These are phyloP conservation scores for Eupithecia dodoneata DNA, from an alignment of 2,888 invertebrate species.

Conservation along the genomic window DNA sequence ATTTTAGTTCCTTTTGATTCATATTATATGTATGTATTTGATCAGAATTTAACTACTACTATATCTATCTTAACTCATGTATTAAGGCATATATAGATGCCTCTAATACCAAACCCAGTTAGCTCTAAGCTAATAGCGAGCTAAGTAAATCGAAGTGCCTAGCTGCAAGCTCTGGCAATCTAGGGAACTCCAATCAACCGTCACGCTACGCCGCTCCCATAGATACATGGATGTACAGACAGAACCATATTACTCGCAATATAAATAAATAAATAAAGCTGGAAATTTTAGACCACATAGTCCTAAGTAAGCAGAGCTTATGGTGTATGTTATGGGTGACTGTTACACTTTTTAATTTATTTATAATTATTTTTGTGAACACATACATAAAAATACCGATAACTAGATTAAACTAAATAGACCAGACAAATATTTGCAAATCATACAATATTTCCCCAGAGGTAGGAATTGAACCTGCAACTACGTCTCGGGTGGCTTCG, in stretches of 20 bases:
- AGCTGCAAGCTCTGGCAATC: slow-evolving; percentile 19
- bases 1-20: background rate
- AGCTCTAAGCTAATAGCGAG: slow-evolving; percentile 45
- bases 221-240: slow-evolving; percentile 15
- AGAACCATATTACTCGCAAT: background rate
- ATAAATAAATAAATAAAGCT: background rate
- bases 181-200: slow-evolving; percentile 36
- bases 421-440: too few species aligned
- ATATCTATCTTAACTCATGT: too few species aligned
- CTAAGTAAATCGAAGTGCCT: slow-evolving; percentile 49
- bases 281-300: background rate
- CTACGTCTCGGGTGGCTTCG: background rate
- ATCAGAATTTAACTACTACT: too few species aligned
- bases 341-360: background rate
- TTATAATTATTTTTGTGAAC: background rate
- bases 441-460: background rate
- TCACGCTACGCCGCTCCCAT: slow-evolving; percentile 41
- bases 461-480: background rate
- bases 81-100: slow-evolving; percentile 11
- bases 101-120: slow-evolving; percentile 41
- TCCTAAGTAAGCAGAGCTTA: background rate
- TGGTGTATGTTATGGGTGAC: background rate
- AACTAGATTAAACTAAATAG: too few species aligned
- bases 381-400: background rate
- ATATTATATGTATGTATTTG: too few species aligned